Conservation (phyloP, 2,797 vertebrate species). For the Sebastes oblongus region DNA sequence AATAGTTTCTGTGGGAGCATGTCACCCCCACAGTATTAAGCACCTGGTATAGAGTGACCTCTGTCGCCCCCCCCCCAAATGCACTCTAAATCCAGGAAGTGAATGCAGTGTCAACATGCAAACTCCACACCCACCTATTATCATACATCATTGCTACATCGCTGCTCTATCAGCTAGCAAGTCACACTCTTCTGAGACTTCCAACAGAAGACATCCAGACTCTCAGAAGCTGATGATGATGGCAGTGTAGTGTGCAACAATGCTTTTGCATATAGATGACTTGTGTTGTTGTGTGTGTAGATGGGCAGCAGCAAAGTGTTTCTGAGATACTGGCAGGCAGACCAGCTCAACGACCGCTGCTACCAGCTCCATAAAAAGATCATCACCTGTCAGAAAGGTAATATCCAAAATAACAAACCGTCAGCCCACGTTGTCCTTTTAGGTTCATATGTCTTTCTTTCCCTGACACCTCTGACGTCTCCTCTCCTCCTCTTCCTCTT, state of each 20-base stretch:
- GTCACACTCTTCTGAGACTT: constrained; percentile 40
- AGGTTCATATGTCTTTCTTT: neutral
- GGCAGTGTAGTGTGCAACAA: neutral
- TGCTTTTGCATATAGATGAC: neutral
- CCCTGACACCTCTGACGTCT: neutral
- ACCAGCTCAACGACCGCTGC: constrained; percentile 92
- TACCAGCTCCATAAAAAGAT: constrained; percentile 91
- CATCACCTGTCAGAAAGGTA: constrained; percentile 96
- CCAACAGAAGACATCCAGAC: neutral
- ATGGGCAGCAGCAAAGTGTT: constrained; percentile 93
- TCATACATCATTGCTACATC: constrained; percentile 49
- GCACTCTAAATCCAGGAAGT: constrained; percentile 34
- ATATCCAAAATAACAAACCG: constrained; percentile 23
- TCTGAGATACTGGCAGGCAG: constrained; percentile 94
- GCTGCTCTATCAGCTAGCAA: constrained; percentile 21
- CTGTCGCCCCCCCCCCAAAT: neutral
- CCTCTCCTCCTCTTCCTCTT: neutral
- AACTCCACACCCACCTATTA: constrained; percentile 61
- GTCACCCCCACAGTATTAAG: constrained; percentile 33
- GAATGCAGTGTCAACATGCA: constrained; percentile 46
- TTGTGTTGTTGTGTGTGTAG: constrained; percentile 72
- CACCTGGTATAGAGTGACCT: constrained; percentile 59
- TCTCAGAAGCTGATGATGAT: neutral
- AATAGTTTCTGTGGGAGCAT: constrained; percentile 50
- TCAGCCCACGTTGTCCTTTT: neutral